These are phyloP conservation scores for Anticlea derivata DNA, from an alignment of 2,888 invertebrate genomes.

Conservation along the genomic window DNA sequence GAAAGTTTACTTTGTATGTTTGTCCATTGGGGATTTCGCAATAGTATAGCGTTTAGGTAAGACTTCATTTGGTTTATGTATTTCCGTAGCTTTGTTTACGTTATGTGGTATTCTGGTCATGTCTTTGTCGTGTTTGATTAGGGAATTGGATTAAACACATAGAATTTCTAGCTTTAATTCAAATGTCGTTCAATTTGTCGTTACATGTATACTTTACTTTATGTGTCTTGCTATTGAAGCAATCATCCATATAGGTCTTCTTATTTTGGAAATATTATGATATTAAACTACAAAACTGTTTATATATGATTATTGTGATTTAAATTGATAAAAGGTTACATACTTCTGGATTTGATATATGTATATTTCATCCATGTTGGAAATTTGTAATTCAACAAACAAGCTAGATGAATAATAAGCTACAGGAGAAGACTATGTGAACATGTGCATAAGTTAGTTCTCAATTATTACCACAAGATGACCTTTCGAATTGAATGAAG, in stretches of 20 bases:
- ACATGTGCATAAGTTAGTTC: not conserved
- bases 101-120: conserved; percentile 15
- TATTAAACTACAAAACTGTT: too few species aligned
- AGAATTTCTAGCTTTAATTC: not conserved
- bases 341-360: too few species aligned
- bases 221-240: too few species aligned
- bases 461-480: conserved; percentile 15
- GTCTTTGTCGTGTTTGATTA: not conserved
- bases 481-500: conserved; percentile 22
- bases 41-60: conserved; percentile 41
- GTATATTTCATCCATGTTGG: too few species aligned
- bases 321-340: too few species aligned
- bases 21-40: conserved; percentile 46
- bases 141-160: not conserved
- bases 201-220: too few species aligned
- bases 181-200: too few species aligned
- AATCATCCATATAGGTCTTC: too few species aligned
- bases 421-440: not conserved
- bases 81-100: conserved; percentile 15
- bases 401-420: not conserved
- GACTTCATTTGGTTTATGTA: conserved; percentile 17
- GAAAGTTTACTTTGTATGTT: conserved; percentile 60
- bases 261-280: too few species aligned
- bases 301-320: too few species aligned
- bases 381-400: not conserved